Conservation (phyloP, 2,113 vertebrate species). For the Reinhardtius hippoglossoides region DNA sequence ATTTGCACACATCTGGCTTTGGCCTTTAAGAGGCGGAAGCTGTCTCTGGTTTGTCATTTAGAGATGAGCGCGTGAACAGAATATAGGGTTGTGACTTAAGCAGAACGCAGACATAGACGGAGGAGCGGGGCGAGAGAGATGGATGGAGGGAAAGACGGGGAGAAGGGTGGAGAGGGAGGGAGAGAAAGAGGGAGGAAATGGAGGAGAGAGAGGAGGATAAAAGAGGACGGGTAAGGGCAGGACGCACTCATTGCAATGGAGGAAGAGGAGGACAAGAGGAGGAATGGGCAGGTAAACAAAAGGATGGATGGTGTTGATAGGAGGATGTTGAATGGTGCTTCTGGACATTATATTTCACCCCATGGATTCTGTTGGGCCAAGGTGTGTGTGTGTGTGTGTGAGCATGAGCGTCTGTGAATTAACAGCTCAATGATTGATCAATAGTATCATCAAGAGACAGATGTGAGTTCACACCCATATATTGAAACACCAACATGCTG, state of each 20-base stretch:
- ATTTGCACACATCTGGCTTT: constrained; percentile 60
- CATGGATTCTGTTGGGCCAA: constrained; percentile 39
- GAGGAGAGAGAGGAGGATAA: not conserved
- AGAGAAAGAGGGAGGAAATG: not conserved
- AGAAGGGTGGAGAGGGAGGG: too few species aligned
- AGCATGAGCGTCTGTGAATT: constrained; percentile 23
- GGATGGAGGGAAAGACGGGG: not conserved
- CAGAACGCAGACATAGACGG: constrained; percentile 25
- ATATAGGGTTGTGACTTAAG: constrained; percentile 64
- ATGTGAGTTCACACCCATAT: constrained; percentile 56
- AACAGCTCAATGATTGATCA: constrained; percentile 43
- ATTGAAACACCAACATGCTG: constrained; percentile 48
- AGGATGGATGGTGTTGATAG: constrained; percentile 51
- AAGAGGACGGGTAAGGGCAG: constrained; percentile 10
- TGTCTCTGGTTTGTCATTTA: constrained; percentile 77
- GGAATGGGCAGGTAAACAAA: constrained; percentile 54
- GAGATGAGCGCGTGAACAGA: constrained; percentile 72
- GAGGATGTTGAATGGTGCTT: constrained; percentile 45
- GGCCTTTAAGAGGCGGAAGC: constrained; percentile 76
- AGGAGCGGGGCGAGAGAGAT: not conserved
- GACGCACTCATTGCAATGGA: constrained; percentile 36
- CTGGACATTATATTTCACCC: constrained; percentile 58
- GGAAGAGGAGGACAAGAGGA: constrained; percentile 45
- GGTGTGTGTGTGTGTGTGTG: constrained; percentile 24
- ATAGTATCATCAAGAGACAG: constrained; percentile 43